These are phyloP conservation scores for Melanotaenia boesemani DNA, from an alignment of 2,797 vertebrate species.

Conservation along the genomic window DNA sequence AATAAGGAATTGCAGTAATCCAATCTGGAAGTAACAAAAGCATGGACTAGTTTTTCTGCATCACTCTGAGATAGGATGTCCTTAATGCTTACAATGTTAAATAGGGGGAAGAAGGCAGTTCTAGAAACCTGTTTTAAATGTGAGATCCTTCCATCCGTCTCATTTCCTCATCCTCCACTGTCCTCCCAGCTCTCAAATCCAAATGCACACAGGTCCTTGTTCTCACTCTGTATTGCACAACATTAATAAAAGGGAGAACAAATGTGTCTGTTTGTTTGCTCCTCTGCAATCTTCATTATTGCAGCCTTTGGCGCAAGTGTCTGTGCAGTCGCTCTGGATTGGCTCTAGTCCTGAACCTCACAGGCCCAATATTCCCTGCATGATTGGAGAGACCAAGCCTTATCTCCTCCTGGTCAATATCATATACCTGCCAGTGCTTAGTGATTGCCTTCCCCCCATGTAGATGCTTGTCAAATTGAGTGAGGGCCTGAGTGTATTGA, in stretches of 20 bases:
- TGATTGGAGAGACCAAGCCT: constrained; percentile 81
- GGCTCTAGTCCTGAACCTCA: constrained; percentile 71
- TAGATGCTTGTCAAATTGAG: constrained; percentile 85
- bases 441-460: constrained; percentile 79
- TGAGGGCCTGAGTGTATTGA: constrained; percentile 81
- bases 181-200: constrained; percentile 11
- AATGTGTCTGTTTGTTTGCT: constrained; percentile 65
- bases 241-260: constrained; percentile 51
- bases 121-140: no score
- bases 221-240: constrained; percentile 20
- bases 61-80: no score
- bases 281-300: constrained; percentile 61
- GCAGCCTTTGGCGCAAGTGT: constrained; percentile 62
- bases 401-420: constrained; percentile 83
- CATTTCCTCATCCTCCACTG: background rate
- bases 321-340: constrained; percentile 62
- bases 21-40: no score
- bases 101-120: no score
- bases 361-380: constrained; percentile 72
- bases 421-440: constrained; percentile 80
- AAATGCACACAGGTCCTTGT: constrained; percentile 2
- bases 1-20: no score
- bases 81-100: no score
- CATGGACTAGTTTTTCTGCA: no score
- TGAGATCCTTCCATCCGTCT: background rate